These are phyloP conservation scores for Zeugodacus cucurbitae DNA, from an alignment of 1,140 invertebrate species.

Conservation along the genomic window DNA sequence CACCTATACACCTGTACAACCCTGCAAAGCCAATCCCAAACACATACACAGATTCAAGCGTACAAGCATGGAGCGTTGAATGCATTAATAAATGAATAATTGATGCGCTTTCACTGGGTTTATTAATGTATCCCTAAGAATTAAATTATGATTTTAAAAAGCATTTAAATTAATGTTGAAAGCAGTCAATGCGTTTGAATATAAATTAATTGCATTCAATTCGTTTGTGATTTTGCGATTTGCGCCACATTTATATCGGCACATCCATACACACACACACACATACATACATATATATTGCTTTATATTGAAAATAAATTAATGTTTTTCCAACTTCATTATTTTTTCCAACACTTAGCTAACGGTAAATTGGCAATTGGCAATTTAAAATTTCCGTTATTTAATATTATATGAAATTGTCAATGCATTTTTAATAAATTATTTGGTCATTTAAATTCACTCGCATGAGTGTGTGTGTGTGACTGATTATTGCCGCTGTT, in stretches of 20 bases:
- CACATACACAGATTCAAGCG: not conserved
- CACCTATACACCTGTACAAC: not conserved
- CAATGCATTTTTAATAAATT: constrained; percentile 29
- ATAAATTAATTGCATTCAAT: constrained; percentile 41
- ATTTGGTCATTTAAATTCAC: not conserved
- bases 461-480: not conserved
- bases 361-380: constrained; percentile 16
- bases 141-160: constrained; percentile 40
- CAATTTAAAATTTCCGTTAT: constrained; percentile 22
- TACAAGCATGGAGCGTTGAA: not conserved
- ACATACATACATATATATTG: no score
- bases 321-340: not conserved
- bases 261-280: no score
- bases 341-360: not conserved
- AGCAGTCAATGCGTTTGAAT: constrained; percentile 34
- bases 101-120: constrained; percentile 14
- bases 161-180: constrained; percentile 37
- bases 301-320: not conserved
- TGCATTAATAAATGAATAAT: constrained; percentile 28
- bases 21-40: not conserved
- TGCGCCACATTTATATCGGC: not conserved
- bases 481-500: not conserved
- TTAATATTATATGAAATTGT: constrained; percentile 3
- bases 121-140: constrained; percentile 39
- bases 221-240: constrained; percentile 36